Evolutionary conservation across 2,888 invertebrate species (phyloP).

Genomic region (Coelinius sp.): DNA sequence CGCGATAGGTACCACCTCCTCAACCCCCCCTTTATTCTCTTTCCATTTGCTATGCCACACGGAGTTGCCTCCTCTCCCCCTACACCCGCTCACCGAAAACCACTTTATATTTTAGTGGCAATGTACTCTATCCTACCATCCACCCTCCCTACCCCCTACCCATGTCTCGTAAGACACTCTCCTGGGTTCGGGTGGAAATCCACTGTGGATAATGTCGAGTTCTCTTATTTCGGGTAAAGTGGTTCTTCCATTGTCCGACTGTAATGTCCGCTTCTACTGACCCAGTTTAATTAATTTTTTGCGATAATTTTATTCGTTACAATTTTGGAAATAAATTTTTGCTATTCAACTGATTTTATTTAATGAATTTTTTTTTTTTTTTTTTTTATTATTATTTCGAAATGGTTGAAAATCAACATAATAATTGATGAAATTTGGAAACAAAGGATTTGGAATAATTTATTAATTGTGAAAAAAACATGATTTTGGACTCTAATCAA

Average conservation of each 20-base stretch:
- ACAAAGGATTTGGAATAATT: no score
- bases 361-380: no score
- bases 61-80: background rate
- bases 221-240: slow-evolving; percentile 19
- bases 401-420: no score
- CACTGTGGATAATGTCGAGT: slow-evolving; percentile 17
- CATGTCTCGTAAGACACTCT: slow-evolving; percentile 57
- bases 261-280: background rate
- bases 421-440: no score
- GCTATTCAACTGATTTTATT: no score
- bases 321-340: no score
- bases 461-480: no score
- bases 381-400: no score
- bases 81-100: slow-evolving; percentile 59
- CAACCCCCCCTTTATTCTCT: slow-evolving; percentile 6
- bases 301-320: no score
- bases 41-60: slow-evolving; percentile 64
- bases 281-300: background rate
- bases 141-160: background rate
- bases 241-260: slow-evolving; percentile 12
- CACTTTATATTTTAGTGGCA: slow-evolving; percentile 69
- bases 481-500: no score
- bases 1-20: slow-evolving; percentile 61
- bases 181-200: slow-evolving; percentile 26
- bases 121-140: slow-evolving; percentile 64